Percentiles rank a stretch among this genome's conserved stretches.
These are phyloP conservation scores for Brachionus asplanchnoidis DNA, from an alignment of 1,140 invertebrate species.

Conservation along the genomic window DNA sequence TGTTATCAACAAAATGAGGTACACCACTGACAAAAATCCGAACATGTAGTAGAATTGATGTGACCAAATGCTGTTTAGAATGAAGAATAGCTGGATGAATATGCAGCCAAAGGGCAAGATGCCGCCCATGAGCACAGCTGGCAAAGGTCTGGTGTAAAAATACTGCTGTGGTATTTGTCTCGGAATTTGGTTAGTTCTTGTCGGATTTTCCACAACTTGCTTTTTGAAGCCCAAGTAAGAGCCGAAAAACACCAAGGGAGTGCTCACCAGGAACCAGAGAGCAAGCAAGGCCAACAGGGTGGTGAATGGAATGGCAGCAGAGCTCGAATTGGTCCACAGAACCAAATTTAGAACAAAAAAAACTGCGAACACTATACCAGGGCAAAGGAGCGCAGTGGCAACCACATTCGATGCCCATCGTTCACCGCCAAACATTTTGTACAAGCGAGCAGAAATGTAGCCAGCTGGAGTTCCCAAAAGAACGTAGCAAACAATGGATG, in stretches of 20 bases:
- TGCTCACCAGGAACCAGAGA: slow-evolving; percentile 95
- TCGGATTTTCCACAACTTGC: slow-evolving; percentile 78
- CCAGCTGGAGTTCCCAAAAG: slow-evolving; percentile 89
- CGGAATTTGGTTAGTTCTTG: slow-evolving; percentile 96
- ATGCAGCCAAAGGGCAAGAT: slow-evolving; percentile 97
- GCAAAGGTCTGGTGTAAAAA: slow-evolving; percentile 84
- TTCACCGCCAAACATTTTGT: slow-evolving; percentile 92
- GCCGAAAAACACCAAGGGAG: slow-evolving; percentile 92
- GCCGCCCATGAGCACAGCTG: slow-evolving; percentile 86
- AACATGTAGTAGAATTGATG: slow-evolving; percentile 99
- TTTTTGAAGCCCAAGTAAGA: slow-evolving; percentile 97
- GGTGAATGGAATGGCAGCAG: slow-evolving; percentile 90
- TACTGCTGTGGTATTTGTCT: slow-evolving; percentile 95
- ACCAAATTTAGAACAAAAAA: slow-evolving; percentile 96
- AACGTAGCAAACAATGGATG: slow-evolving; percentile 72
- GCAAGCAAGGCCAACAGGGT: slow-evolving; percentile 92
- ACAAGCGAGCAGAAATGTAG: slow-evolving; percentile 88
- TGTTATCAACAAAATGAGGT: slow-evolving; percentile 91
- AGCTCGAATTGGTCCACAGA: slow-evolving; percentile 87
- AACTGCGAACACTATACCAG: slow-evolving; percentile 84
- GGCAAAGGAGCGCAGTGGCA: slow-evolving; percentile 87
- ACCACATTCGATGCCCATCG: slow-evolving; percentile 98
- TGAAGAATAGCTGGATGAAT: slow-evolving; percentile 98
- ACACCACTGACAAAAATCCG: slow-evolving; percentile 94
- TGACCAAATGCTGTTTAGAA: slow-evolving; percentile 96